Base-by-base conservation (phyloP, 1,140 invertebrate species). In the Drosophila nigrodunni region DNA sequence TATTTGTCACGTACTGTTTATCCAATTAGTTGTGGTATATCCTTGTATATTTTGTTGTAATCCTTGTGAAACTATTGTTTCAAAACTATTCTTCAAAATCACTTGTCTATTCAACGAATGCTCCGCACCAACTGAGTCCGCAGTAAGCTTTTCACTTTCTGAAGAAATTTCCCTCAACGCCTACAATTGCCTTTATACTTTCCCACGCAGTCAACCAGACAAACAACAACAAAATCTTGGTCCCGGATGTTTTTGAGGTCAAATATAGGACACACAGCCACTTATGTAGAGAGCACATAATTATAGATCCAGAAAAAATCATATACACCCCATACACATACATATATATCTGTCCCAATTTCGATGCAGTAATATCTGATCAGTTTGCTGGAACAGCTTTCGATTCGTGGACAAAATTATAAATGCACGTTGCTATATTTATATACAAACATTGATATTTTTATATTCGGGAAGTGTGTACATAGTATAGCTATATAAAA, bases 111-210 rank as follows among this genome's bases (percentile, higher is more conserved):
- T 59, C 80, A 57, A 64, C 62, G 80, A 79, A 71, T 81, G 85
- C 72, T 81, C 47, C 67, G 67, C 78, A 80, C 58, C 65, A 80
- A 89, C 85, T 89, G 85, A 89, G 72, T 66, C 57, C 43, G 66
- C 25, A 73, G 65, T 76, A 74, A 78, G 73, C 55, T 85, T 68
- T 64, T 30, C 61, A 74, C 61, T 78, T 72, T 78, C 74, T 71
- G 60, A 89, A 89, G 85, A 89, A 89, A 89, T 78, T 81, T 89
- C 68, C 72, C 46, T 11, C 78, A 85, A 89, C 85, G 85, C 86
- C 85, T 89, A 89, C 86, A 89, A 89, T 81, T 89, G 69, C 74
- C 79, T 85, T 89, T 85, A 76, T 81, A 85, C 80, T 85, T 89
- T 89, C 74, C 74, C 83, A 77, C 77, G 83, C 73, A 65, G 52